Percentiles rank a stretch among this genome's conserved stretches.
Conservation (phyloP, 92 coral and sea anemone species). For the Palythoa grandis region DNA sequence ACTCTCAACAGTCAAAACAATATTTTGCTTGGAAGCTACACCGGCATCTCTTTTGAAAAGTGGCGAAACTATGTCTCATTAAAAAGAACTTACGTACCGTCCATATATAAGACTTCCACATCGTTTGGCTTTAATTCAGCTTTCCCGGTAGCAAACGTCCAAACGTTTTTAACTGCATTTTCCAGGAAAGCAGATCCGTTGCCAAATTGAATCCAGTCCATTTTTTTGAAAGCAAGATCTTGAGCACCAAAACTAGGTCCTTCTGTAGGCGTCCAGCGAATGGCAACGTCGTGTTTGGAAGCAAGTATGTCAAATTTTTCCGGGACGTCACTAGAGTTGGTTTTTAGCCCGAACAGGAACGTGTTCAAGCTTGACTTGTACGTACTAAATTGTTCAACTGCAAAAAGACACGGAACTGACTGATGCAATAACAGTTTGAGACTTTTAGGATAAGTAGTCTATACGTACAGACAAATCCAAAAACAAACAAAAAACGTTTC, state of each 20-base stretch:
- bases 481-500: no score
- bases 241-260: slow-evolving; percentile 13
- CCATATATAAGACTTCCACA: slow-evolving; percentile 25
- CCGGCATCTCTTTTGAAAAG: no score
- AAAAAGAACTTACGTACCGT: not conserved
- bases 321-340: slow-evolving; percentile 3
- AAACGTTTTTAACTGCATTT: not conserved
- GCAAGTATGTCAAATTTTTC: slow-evolving; percentile 4
- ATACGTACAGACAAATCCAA: no score
- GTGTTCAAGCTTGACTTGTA: slow-evolving; percentile 36
- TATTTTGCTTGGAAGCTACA: no score
- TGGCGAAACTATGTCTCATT: no score
- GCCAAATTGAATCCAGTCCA: slow-evolving; percentile 10
- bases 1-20: no score
- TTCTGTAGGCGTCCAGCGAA: not conserved
- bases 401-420: not conserved
- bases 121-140: slow-evolving; percentile 12
- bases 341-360: slow-evolving; percentile 29
- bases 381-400: not conserved
- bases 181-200: not conserved
- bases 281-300: not conserved
- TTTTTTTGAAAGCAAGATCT: not conserved
- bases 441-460: no score
- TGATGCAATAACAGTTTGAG: no score
- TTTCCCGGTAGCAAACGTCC: not conserved